Base-by-base conservation (phyloP, 2,888 invertebrate genomes). In the Andrena haemorrhoa region DNA sequence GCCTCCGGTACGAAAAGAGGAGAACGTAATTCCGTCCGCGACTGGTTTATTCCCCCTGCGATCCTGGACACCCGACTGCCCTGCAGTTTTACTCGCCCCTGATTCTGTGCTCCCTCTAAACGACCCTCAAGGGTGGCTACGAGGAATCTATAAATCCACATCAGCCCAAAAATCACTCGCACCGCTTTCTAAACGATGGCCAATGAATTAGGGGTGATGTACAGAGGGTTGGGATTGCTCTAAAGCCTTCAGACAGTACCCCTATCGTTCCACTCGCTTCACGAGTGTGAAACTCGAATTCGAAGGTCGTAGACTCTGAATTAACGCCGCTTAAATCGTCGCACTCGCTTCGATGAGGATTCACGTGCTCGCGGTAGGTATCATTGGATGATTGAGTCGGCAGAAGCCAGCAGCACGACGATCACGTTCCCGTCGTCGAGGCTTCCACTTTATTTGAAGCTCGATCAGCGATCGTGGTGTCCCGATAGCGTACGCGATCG, bases 401-500 rank as follows among this genome's bases (percentile, higher is more conserved):
- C 70, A 12, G 33, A 23, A 20, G 6, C 35, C 16, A 2, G 8
- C 26, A 12, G 20, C 56, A 10, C 56, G 12, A 41, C 31, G 49
- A 56, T 68, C 23, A 20, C 64, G 4, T 7, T 29, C 60, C 68
- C 74, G 66, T 77, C 76, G 51, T 8, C 23, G 58, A 8, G 35
- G 60, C 61, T 66, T 65, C 63, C 71, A 73, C 66, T 79, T 88
- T 77, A 75, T 73, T 81, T 61, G 26, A 63, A 64, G 29, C 65
- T 79, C 83, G 81, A 86, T 85, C 89, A 75, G 78, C 80, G 82
- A 82, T 76, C 65, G 77, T 20, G 70, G 72, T 41, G 23, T 75
- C 53, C 60, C 76, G 81, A 86, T 84, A 84, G 69, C 63, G 64
- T 60, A 74, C 75, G 64, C 83, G 84, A 88, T 88, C 88, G 75